These are phyloP conservation scores for Hyposmocoma kahamanoa DNA, from an alignment of 1,140 invertebrate genomes.

Conservation along the genomic window DNA sequence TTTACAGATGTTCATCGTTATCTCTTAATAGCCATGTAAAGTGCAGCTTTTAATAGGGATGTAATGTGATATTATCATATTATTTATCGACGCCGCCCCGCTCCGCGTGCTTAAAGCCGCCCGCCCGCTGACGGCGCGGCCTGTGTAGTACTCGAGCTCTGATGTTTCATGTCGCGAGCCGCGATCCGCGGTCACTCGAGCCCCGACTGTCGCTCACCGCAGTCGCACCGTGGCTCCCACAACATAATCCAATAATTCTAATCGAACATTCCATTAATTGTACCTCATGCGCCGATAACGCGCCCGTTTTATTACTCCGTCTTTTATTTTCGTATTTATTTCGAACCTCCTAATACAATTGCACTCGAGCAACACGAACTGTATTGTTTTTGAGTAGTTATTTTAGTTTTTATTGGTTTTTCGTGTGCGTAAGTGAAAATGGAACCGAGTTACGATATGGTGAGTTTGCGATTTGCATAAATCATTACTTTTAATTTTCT, in stretches of 20 bases:
- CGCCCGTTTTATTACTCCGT: slow-evolving; percentile 50
- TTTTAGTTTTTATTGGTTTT: slow-evolving; percentile 46
- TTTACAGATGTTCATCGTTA: slow-evolving; percentile 50
- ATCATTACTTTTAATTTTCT: slow-evolving; percentile 10
- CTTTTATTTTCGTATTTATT: slow-evolving; percentile 63
- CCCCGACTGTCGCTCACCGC: neutral
- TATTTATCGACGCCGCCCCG: slow-evolving; percentile 54
- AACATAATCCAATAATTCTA: slow-evolving; percentile 26
- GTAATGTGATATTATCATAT: slow-evolving; percentile 59
- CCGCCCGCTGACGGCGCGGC: slow-evolving; percentile 28
- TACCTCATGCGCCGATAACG: slow-evolving; percentile 53
- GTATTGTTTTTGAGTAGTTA: slow-evolving; percentile 44
- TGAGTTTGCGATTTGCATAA: slow-evolving; percentile 24
- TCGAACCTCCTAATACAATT: slow-evolving; percentile 59
- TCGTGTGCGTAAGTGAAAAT: slow-evolving; percentile 59
- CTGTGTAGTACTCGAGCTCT: no score
- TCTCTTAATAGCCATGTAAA: slow-evolving; percentile 49
- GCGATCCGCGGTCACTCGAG: neutral
- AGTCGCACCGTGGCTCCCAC: slow-evolving; percentile 8
- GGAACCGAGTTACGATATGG: slow-evolving; percentile 27
- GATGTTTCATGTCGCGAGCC: slow-evolving; percentile 15
- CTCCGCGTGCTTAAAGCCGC: slow-evolving; percentile 44
- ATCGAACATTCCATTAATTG: slow-evolving; percentile 63
- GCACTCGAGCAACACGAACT: slow-evolving; percentile 52
- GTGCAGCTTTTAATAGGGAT: slow-evolving; percentile 53